phyloP scores from a whole-genome alignment of 2,113 vertebrate genomes.

The Hassar affinis region DNA sequence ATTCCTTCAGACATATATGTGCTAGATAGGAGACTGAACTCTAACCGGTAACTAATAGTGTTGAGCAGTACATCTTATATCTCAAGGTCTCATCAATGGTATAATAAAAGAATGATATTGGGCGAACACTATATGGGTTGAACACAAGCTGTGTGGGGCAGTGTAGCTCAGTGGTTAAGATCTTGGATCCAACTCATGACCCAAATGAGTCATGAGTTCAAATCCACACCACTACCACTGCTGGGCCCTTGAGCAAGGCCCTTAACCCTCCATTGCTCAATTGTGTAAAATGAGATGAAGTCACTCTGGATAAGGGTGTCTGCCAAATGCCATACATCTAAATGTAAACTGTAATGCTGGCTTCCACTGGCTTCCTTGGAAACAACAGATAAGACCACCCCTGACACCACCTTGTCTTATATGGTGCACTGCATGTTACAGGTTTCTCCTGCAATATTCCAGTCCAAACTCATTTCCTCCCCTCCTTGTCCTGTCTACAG shows the following conservation, averaged over 20 bases:
- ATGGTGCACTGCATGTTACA: not conserved
- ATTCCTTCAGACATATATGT: not conserved
- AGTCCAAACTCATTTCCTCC: not conserved
- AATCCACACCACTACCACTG: too few species aligned
- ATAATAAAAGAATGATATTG: not conserved
- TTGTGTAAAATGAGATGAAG: too few species aligned
- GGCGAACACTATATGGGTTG: not conserved
- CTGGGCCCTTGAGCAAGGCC: too few species aligned
- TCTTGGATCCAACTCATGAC: too few species aligned
- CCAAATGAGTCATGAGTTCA: too few species aligned
- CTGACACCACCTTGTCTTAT: not conserved
- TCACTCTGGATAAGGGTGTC: too few species aligned
- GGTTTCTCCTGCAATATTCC: not conserved
- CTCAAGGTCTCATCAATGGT: not conserved
- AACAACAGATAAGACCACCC: not conserved
- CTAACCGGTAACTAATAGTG: not conserved
- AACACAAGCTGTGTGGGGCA: too few species aligned
- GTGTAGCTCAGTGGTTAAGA: too few species aligned
- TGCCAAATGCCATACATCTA: too few species aligned
- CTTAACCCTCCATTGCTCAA: too few species aligned
- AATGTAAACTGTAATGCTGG: not conserved
- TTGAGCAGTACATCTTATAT: not conserved
- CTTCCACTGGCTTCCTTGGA: not conserved
- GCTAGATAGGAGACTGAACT: not conserved
- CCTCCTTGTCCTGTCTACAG: slow-evolving; percentile 61